Conservation (phyloP, 2,113 vertebrate species). For the Labeo rohita region DNA sequence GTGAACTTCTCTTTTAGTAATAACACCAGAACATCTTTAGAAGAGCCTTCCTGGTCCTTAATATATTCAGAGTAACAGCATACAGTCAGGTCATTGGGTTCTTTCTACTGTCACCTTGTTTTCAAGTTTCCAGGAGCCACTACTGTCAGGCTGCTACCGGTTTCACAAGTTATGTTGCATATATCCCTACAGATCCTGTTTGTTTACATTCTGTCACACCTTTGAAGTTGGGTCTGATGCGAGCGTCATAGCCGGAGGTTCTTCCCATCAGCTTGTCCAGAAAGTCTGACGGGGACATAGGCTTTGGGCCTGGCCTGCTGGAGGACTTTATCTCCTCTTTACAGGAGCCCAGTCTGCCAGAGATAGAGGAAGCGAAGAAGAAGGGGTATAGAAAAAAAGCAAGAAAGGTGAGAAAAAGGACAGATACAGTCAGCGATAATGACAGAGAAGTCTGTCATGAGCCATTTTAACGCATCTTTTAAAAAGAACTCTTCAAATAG, state of each 20-base stretch:
- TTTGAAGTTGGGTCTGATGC: conserved; percentile 96
- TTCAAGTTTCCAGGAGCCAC: neutral
- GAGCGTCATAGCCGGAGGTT: conserved; percentile 91
- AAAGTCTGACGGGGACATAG: conserved; percentile 92
- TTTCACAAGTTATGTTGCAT: neutral
- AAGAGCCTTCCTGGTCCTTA: neutral
- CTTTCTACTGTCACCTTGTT: conserved; percentile 13
- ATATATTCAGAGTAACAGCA: neutral
- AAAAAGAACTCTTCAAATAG: neutral
- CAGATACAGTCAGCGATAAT: conserved; percentile 23
- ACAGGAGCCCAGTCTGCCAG: conserved; percentile 84
- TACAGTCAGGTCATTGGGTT: neutral
- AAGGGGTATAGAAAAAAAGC: conserved; percentile 33
- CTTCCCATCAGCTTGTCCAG: conserved; percentile 95
- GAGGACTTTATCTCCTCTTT: conserved; percentile 86
- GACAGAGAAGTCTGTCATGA: conserved; percentile 41
- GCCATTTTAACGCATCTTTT: neutral
- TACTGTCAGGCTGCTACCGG: neutral
- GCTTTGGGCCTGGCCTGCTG: conserved; percentile 71
- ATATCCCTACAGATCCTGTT: neutral
- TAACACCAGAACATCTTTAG: neutral
- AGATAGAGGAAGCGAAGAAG: conserved; percentile 44
- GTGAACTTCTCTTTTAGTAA: no score
- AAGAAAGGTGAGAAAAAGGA: conserved; percentile 28
- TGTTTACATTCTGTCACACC: conserved; percentile 69